Evolutionary conservation across 2,888 invertebrate genomes (phyloP).

Genomic region (Nephrocerus scutellatus): DNA sequence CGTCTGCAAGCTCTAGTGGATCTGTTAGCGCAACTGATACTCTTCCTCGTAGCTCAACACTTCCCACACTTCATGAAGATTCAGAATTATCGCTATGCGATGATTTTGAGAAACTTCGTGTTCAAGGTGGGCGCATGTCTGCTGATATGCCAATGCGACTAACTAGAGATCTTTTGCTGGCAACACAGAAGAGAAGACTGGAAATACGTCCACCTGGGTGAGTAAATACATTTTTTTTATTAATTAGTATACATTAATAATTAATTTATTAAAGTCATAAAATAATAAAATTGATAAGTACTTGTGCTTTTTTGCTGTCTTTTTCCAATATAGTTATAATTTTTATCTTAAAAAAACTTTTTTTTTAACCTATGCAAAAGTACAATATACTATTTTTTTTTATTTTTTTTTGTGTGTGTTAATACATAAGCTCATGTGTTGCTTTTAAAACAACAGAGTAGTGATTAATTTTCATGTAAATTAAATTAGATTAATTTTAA

Average conservation of each 20-base stretch:
- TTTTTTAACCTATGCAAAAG: too few species aligned
- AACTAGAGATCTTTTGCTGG: constrained; percentile 72
- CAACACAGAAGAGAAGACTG: constrained; percentile 70
- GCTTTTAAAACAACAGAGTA: too few species aligned
- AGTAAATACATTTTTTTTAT: too few species aligned
- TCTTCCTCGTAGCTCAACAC: constrained; percentile 51
- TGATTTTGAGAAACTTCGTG: constrained; percentile 41
- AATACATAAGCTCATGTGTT: not conserved
- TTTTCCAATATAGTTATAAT: too few species aligned
- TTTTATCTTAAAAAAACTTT: too few species aligned
- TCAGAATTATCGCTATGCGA: constrained; percentile 57
- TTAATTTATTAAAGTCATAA: too few species aligned
- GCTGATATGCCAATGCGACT: constrained; percentile 54
- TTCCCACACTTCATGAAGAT: constrained; percentile 85
- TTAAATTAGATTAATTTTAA: constrained; percentile 10
- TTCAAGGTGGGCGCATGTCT: constrained; percentile 39
- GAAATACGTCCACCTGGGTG: constrained; percentile 57
- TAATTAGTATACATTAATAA: too few species aligned
- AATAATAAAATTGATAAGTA: too few species aligned
- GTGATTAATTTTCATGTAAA: not conserved
- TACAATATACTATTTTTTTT: not conserved
- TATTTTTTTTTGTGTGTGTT: not conserved
- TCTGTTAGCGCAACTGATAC: constrained; percentile 47
- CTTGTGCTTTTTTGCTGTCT: too few species aligned
- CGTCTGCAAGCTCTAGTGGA: constrained; percentile 47